A percentile compares a stretch with the other conserved stretches of the same genome.
These are phyloP conservation scores for Diphyllodes magnificus DNA, from an alignment of 2,113 vertebrate species.

Conservation along the genomic window DNA sequence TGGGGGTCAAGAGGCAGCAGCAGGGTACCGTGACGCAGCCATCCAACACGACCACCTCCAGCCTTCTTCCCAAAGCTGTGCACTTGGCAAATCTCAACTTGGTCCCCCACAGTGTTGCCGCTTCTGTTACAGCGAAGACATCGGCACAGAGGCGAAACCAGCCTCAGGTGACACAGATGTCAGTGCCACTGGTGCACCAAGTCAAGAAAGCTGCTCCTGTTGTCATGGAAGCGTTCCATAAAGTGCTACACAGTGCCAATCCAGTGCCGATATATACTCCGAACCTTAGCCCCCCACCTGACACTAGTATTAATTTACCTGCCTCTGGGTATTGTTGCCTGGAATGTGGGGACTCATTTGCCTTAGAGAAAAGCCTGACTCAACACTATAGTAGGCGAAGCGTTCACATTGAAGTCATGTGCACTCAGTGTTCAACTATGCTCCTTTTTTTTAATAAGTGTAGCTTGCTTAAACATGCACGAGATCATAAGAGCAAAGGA, in stretches of 20 bases:
- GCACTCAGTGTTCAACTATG: constrained; percentile 85
- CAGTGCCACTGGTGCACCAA: constrained; percentile 91
- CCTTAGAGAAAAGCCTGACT: constrained; percentile 87
- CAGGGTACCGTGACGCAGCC: constrained; percentile 30
- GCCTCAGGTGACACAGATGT: constrained; percentile 73
- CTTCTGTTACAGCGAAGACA: constrained; percentile 83
- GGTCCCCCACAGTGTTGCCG: constrained; percentile 92
- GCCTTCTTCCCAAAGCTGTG: constrained; percentile 89
- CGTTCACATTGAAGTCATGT: constrained; percentile 92
- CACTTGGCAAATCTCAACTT: constrained; percentile 96
- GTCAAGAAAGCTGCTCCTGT: constrained; percentile 80
- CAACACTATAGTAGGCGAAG: constrained; percentile 89
- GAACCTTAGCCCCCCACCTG: constrained; percentile 85
- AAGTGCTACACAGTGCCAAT: constrained; percentile 86
- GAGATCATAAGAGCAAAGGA: constrained; percentile 90
- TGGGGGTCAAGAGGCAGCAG: constrained; percentile 39
- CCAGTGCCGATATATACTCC: constrained; percentile 90
- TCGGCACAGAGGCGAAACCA: constrained; percentile 71
- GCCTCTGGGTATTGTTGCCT: constrained; percentile 87
- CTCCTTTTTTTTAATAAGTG: constrained; percentile 96
- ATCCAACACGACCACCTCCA: constrained; percentile 52
- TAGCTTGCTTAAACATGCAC: constrained; percentile 88
- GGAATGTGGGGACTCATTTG: constrained; percentile 93
- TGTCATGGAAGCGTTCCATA: constrained; percentile 83
- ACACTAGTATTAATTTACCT: constrained; percentile 84